Percentiles rank a stretch among this genome's conserved stretches.
Conservation (phyloP, 2,113 vertebrate genomes). For the Lagenorhynchus albirostris region DNA sequence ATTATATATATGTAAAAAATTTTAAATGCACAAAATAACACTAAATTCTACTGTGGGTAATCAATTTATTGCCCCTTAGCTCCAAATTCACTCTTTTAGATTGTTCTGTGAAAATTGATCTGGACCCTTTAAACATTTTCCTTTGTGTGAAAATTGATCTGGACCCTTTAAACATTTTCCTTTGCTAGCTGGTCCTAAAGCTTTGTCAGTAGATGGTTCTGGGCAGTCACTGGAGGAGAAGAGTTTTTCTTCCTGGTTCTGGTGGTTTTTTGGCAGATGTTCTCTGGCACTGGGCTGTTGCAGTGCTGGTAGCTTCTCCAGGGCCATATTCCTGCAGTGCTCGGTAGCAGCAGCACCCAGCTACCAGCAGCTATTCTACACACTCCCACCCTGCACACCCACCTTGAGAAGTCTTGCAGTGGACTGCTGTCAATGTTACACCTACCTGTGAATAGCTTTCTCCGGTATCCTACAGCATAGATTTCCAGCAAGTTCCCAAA, state of each 20-base stretch:
- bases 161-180: background rate
- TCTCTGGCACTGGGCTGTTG: background rate
- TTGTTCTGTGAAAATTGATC: background rate
- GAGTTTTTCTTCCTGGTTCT: background rate
- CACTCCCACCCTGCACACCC: background rate
- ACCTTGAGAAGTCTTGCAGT: background rate
- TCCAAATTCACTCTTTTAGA: background rate
- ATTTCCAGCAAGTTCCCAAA: background rate
- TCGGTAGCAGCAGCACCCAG: background rate
- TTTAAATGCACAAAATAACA: background rate
- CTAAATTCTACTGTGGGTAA: background rate
- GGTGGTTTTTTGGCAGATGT: background rate
- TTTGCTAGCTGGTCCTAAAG: background rate
- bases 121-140: background rate
- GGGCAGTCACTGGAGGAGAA: background rate
- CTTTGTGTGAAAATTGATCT: background rate
- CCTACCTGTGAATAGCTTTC: background rate
- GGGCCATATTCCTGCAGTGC: background rate
- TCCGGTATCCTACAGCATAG: background rate
- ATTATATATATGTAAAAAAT: background rate
- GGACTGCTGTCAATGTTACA: background rate
- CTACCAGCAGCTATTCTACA: background rate
- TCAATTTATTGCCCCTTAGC: background rate
- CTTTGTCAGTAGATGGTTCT: background rate
- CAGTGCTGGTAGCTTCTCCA: background rate